These are phyloP conservation scores for Smutsia temminckii DNA, from an alignment of 2,797 vertebrate species.

Conservation along the genomic window DNA sequence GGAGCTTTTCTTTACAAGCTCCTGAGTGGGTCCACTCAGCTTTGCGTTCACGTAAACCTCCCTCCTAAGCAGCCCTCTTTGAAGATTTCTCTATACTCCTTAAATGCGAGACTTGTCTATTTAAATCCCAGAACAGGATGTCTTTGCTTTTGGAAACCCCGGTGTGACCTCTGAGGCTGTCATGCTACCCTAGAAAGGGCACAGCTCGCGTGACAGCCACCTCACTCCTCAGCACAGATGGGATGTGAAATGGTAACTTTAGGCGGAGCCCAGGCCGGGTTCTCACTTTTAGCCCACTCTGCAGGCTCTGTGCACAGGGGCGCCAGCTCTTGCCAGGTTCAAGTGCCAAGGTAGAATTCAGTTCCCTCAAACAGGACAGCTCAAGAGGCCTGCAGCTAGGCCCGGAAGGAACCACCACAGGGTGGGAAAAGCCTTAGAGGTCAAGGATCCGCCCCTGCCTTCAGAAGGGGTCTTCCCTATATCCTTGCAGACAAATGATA, in stretches of 20 bases:
- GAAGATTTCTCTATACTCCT: not conserved
- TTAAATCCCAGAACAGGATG: constrained; percentile 61
- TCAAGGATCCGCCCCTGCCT: not conserved
- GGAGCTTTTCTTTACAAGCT: not conserved
- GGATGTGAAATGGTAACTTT: not conserved
- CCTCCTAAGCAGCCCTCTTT: not conserved
- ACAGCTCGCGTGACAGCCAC: not conserved
- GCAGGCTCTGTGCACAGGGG: not conserved
- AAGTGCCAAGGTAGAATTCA: accelerated
- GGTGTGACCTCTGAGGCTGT: not conserved
- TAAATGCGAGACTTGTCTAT: constrained; percentile 24
- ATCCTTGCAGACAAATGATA: not conserved
- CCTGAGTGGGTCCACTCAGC: not conserved
- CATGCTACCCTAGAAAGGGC: not conserved
- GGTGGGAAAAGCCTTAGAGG: not conserved
- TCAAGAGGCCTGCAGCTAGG: not conserved
- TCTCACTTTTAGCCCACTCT: not conserved
- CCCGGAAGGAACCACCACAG: not conserved
- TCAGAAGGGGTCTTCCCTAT: not conserved
- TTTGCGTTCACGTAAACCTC: not conserved
- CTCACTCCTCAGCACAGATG: not conserved
- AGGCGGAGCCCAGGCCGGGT: no score
- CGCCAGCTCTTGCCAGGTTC: accelerated
- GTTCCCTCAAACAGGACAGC: not conserved
- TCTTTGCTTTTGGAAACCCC: not conserved